phyloP scores from a whole-genome alignment of 2,797 vertebrate genomes.

The Atherinosoma microstoma region DNA sequence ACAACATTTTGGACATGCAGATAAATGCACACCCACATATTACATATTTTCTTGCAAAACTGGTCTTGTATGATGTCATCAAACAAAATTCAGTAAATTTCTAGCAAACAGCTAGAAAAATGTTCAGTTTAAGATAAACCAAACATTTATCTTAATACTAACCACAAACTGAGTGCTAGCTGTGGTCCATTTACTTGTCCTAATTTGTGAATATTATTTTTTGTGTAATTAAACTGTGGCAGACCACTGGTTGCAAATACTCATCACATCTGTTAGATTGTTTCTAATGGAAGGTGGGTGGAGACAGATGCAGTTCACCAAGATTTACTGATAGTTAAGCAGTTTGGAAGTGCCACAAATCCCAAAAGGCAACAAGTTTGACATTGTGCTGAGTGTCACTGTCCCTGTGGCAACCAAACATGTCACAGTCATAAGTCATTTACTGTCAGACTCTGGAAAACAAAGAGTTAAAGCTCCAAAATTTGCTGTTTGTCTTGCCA shows the following conservation, averaged over 20 bases:
- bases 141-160: too few relatives aligned
- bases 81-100: too few relatives aligned
- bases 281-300: neutral
- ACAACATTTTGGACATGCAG: too few relatives aligned
- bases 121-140: too few relatives aligned
- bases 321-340: neutral
- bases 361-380: neutral
- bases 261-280: neutral
- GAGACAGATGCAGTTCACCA: neutral
- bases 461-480: neutral
- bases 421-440: neutral
- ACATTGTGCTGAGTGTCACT: neutral
- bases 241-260: neutral
- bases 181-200: too few relatives aligned
- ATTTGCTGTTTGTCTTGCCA: too few relatives aligned
- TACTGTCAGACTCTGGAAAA: neutral
- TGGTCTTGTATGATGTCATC: too few relatives aligned
- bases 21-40: too few relatives aligned
- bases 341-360: neutral
- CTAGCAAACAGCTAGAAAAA: too few relatives aligned
- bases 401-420: neutral
- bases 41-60: too few relatives aligned
- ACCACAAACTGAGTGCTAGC: too few relatives aligned
- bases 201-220: too few relatives aligned
- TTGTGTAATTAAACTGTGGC: neutral